A percentile compares a stretch with the other conserved stretches of the same genome.
Conservation (phyloP, 2,888 invertebrate genomes). For the Rutpela maculata region DNA sequence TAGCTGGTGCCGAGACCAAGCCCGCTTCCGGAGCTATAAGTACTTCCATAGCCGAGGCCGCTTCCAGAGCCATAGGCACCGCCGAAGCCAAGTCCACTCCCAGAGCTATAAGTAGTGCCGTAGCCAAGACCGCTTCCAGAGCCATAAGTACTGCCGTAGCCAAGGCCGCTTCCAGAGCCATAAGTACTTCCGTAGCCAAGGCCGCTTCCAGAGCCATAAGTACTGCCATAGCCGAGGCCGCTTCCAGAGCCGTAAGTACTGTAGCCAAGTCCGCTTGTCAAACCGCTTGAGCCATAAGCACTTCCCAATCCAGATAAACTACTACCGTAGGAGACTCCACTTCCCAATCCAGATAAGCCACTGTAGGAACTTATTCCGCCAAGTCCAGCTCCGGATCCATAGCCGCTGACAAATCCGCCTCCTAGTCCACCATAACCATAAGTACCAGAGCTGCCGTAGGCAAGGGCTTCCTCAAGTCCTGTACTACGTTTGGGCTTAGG, state of each 20-base stretch:
- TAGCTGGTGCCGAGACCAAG: constrained; percentile 10
- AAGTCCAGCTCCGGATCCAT: constrained; percentile 12
- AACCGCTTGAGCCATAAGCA: background rate
- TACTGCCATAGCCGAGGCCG: background rate
- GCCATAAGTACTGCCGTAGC: background rate
- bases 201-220: constrained; percentile 28
- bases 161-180: no score
- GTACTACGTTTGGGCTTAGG: constrained; percentile 47
- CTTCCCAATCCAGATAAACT: constrained; percentile 13
- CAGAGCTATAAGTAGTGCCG: background rate
- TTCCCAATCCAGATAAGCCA: constrained; percentile 18
- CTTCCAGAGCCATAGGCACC: background rate
- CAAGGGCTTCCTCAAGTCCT: constrained; percentile 28
- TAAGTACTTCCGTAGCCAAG: background rate
- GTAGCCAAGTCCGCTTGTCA: no score
- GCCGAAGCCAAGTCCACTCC: background rate
- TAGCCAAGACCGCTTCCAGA: background rate
- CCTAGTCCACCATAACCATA: constrained; percentile 13
- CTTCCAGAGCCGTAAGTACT: background rate
- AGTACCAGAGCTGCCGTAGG: constrained; percentile 38
- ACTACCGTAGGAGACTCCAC: background rate
- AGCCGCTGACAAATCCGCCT: constrained; percentile 12
- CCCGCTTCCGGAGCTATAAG: constrained; percentile 15
- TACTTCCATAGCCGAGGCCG: constrained; percentile 19
- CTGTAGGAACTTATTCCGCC: constrained; percentile 8